Evolutionary conservation across 92 coral and sea anemone species (phyloP).

Genomic region (Paragorgia papillata): DNA sequence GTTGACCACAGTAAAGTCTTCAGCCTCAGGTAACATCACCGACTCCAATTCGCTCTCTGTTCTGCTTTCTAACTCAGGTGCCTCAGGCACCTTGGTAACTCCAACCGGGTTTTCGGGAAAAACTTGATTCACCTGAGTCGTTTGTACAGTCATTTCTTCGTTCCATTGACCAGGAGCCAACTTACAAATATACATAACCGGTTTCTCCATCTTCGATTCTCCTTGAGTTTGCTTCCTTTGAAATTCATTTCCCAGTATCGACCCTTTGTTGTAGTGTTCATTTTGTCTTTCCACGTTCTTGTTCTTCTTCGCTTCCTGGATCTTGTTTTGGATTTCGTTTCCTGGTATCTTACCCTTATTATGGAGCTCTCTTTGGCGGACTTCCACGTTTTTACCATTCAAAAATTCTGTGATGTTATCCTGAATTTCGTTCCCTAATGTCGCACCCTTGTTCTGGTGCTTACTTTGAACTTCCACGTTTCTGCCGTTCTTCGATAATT

Average conservation of each 20-base stretch:
- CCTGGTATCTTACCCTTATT: not conserved
- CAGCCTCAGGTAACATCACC: too few relatives aligned
- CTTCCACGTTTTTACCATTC: too few relatives aligned
- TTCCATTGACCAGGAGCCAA: constrained; percentile 7
- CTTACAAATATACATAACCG: constrained; percentile 45
- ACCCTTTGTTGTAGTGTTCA: not conserved
- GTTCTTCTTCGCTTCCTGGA: not conserved
- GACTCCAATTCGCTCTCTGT: too few relatives aligned
- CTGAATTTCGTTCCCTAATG: constrained; percentile 37
- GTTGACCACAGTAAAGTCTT: too few relatives aligned
- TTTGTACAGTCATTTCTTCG: constrained; percentile 4
- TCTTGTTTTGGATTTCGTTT: constrained; percentile 6
- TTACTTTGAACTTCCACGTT: not conserved
- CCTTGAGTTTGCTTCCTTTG: constrained; percentile 39
- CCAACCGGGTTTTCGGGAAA: too few relatives aligned
- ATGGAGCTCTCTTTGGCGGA: not conserved
- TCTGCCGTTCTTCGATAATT: not conserved
- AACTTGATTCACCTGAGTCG: not conserved
- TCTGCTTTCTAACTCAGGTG: too few relatives aligned
- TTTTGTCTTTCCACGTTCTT: not conserved
- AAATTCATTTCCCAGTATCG: constrained; percentile 21
- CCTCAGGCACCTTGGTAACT: too few relatives aligned
- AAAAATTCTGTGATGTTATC: too few relatives aligned
- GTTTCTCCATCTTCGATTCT: constrained; percentile 45
- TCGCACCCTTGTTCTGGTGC: not conserved